Base-by-base conservation (phyloP, 37 sponge, comb jelly and placozoan species). In the Oopsacas minuta region DNA sequence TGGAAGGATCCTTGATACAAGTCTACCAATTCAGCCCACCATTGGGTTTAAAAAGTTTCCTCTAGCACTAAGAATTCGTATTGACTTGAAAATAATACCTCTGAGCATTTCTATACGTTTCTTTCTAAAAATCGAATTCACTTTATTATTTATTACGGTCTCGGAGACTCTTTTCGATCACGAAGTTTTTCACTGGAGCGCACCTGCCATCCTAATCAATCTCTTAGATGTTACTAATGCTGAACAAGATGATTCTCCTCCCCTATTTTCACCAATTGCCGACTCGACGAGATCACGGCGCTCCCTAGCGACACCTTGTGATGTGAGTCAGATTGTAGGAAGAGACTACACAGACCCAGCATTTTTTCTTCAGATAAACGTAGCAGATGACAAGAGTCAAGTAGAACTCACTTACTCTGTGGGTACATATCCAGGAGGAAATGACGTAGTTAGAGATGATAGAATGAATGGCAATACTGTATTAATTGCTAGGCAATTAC, bases 341-440 rank as follows among this genome's bases (percentile, higher is more conserved):
- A 61, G 75, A 61, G 75, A 61, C 30, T 61, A 61, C 75, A 61
- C 75, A 61, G 28, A 61, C 28, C 75, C 75, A 3, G 75, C 75
- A 25, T 61, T 61, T 34, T 20, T 61, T 5, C 30, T 61, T 7
- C 75, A 61, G 30, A n/a, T 61, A 3, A n/a, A 61, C 28, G 75
- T n/a, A 61, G 30, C 30, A 32, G 75, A 61, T 61, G 75, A 61
- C 30, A 61, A 25, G 75, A 61, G 75, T 42, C 49, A 42, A 42
- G 49, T 42, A 17, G 15, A 42, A 42, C 49, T 42, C 8, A 42
- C 49, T 15, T 42, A 61, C 75, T 61, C 75, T 3, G 30, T 61
- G 22, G 75, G 75, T 25, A 61, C 28, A 25, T 61, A 61, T n/a
- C 22, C 3, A 12, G 75, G 75, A 25, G 75, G 75, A 3, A 34